Evolutionary conservation across 2,888 invertebrate species (phyloP), one percentile per base, ranked within the genome.

Genomic region (Melipona bicolor): DNA sequence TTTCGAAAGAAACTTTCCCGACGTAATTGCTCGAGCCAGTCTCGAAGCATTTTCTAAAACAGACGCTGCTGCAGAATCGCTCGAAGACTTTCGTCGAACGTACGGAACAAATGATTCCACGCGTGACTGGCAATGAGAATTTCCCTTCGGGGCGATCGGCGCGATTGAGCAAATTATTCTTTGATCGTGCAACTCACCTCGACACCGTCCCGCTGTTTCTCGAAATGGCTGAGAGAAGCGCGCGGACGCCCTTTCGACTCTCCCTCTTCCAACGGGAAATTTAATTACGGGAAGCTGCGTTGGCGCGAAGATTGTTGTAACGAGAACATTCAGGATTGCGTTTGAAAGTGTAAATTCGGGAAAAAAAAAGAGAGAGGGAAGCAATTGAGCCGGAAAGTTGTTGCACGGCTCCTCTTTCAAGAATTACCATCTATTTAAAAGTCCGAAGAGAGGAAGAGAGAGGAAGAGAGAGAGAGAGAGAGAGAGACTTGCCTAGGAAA

Each of bases 1-100:
- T 91, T 92, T 90, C 70, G 87, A 90, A 86, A 84, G 88, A 85
- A 90, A 90, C 76, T 91, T 91, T 85, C 77, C 88, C 86, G 85
- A 88, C 89, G 90, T 91, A 90, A 91, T 92, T 91, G 90, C 91
- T 89, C 83, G 81, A 84, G 65, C 81, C 68, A 80, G 80, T 81
- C 86, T 83, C 82, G 84, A 81, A 86, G 70, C 81, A 79, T 79
- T 84, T 62, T 79, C 80, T 79, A 72, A 89, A 89, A 89, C 84
- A 89, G 75, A 77, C 82, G 80, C 70, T 71, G 77, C 77, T 75
- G 77, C 64, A 19, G 77, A 43, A 70, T 74, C 89, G 61, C 79
- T 61, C 19, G 64, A 70, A 76, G 74, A 49, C 68, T 70, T 36
- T 50, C 36, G 43, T 43, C 74, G 70, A 62, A 62, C 78, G 56